phyloP scores from a whole-genome alignment of 1,140 invertebrate species.

The Drosophila teissieri region DNA sequence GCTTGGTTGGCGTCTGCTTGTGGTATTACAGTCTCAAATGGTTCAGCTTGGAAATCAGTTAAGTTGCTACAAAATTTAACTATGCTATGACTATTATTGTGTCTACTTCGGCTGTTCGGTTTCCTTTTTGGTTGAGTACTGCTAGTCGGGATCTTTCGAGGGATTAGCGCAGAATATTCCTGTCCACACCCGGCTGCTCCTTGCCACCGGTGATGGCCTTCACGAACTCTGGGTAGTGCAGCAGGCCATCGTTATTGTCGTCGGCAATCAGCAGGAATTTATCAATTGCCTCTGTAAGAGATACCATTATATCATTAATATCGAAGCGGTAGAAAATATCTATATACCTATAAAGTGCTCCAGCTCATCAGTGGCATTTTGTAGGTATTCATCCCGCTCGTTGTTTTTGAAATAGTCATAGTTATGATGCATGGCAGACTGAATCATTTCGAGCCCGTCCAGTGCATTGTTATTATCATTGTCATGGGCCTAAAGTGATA shows the following conservation, averaged over 20 bases:
- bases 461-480: slow-evolving; percentile 90
- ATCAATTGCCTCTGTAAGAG: slow-evolving; percentile 89
- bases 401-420: slow-evolving; percentile 74
- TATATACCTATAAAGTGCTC: slow-evolving; percentile 78
- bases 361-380: slow-evolving; percentile 75
- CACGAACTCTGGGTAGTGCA: slow-evolving; percentile 91
- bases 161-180: slow-evolving; percentile 58
- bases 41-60: slow-evolving; percentile 49
- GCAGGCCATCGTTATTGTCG: slow-evolving; percentile 90
- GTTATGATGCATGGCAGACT: slow-evolving; percentile 86
- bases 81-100: slow-evolving; percentile 72
- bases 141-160: not conserved
- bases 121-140: not conserved
- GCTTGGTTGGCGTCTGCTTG: slow-evolving; percentile 21
- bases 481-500: slow-evolving; percentile 85
- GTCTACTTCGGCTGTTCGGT: slow-evolving; percentile 17
- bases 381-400: slow-evolving; percentile 67
- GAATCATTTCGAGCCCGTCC: slow-evolving; percentile 91
- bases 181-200: slow-evolving; percentile 58
- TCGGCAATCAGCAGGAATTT: slow-evolving; percentile 91
- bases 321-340: not conserved
- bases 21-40: slow-evolving; percentile 67
- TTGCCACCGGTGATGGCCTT: slow-evolving; percentile 75
- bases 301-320: not conserved
- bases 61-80: slow-evolving; percentile 57